These are phyloP conservation scores for Montipora efflorescens DNA, from an alignment of 64 coral and sea anemone genomes.

Conservation along the genomic window DNA sequence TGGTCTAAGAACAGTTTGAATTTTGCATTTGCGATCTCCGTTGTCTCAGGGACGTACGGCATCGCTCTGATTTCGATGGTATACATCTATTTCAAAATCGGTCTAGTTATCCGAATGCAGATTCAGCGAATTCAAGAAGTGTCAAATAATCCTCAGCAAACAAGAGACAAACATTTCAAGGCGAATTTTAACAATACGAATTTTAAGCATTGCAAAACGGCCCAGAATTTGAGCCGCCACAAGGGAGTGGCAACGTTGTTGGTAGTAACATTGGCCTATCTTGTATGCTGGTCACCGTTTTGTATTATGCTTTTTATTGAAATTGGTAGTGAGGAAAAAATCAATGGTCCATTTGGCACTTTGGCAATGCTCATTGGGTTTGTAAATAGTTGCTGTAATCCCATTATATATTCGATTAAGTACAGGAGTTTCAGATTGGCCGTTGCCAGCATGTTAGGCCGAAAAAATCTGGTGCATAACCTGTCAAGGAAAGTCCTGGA, in stretches of 20 bases:
- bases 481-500: not conserved
- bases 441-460: constrained; percentile 18
- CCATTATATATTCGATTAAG: constrained; percentile 78
- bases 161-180: not conserved
- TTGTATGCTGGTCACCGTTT: constrained; percentile 84
- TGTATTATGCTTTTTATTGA: constrained; percentile 84
- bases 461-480: not conserved
- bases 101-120: constrained; percentile 53
- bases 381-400: constrained; percentile 79
- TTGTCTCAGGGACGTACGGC: constrained; percentile 78
- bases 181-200: not conserved
- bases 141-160: not conserved
- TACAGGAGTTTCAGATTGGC: constrained; percentile 70
- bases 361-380: constrained; percentile 76
- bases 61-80: constrained; percentile 76
- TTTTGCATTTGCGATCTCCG: constrained; percentile 80
- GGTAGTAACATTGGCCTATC: constrained; percentile 57
- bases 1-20: constrained; percentile 74
- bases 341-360: constrained; percentile 13
- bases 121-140: constrained; percentile 19
- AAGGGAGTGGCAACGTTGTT: constrained; percentile 68
- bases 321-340: constrained; percentile 61
- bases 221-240: constrained; percentile 9
- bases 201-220: not conserved
- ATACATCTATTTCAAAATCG: constrained; percentile 68